Percentiles rank a stretch among this genome's conserved stretches.
Evolutionary conservation across 2,888 invertebrate genomes (phyloP).

Genomic region (Apoda limacodes): DNA sequence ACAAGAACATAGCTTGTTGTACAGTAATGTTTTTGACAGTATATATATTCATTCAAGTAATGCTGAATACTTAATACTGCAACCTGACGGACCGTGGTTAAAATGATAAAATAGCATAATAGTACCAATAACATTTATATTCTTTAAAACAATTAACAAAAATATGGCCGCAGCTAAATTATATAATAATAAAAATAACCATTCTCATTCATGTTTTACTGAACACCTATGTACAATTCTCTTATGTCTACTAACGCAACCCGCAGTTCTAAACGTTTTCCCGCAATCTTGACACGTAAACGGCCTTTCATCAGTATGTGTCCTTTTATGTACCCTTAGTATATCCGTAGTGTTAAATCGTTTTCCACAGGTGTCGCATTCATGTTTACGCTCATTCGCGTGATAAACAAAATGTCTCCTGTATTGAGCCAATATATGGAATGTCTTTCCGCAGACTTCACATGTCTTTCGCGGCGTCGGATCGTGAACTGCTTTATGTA

Average conservation of each 20-base stretch:
- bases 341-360: slow-evolving; percentile 66
- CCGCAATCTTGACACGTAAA: slow-evolving; percentile 57
- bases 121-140: no score
- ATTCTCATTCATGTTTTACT: slow-evolving; percentile 33
- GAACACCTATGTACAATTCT: slow-evolving; percentile 48
- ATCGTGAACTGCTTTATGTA: slow-evolving; percentile 56
- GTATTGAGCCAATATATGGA: slow-evolving; percentile 61
- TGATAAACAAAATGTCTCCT: slow-evolving; percentile 63
- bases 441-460: slow-evolving; percentile 64
- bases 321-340: slow-evolving; percentile 56
- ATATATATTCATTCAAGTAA: no score
- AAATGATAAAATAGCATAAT: no score
- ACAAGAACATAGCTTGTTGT: no score
- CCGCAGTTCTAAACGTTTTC: slow-evolving; percentile 59
- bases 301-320: slow-evolving; percentile 59
- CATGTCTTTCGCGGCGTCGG: slow-evolving; percentile 62
- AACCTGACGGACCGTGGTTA: no score
- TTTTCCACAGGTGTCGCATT: slow-evolving; percentile 64
- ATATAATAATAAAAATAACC: slow-evolving; percentile 22
- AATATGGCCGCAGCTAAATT: slow-evolving; percentile 16
- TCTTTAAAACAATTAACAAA: slow-evolving; percentile 8
- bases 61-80: no score
- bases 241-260: slow-evolving; percentile 57
- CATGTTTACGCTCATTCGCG: slow-evolving; percentile 62
- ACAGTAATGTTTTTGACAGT: no score